Base-by-base conservation (phyloP, 2,797 vertebrate genomes). In the Jordanella pulchra region DNA sequence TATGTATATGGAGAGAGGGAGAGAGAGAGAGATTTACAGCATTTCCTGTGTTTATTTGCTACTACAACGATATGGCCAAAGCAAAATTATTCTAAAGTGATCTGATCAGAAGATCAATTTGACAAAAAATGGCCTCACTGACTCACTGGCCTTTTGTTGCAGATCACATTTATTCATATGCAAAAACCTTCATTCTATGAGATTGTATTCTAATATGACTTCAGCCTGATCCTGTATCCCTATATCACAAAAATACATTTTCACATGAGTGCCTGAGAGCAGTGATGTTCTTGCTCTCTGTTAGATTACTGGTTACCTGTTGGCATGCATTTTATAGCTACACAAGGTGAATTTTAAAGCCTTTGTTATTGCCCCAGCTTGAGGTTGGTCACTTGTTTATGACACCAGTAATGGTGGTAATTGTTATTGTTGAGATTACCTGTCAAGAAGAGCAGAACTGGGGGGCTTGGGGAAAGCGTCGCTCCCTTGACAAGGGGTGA, bases 361-460 rank as follows among this genome's bases (percentile, higher is more conserved):
- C 96, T 96, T 96, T 97, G 96, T 96, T 96, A 95, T 95, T 95
- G 96, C 95, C 93, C 93, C 91, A 95, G 95, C 95, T 96, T 93
- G 93, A 96, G 87, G 82, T 79, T 70, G 76, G 94, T 91, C 96
- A 96, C 97, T 97, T 97, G 97, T 97, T 98, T 98, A 98, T 98
- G 97, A 98, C 97, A 97, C 95, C 95, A 96, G 96, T 97, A 97
- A 99, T 97, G 95, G 95, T 93, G 94, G 96, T 99, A 97, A 99
- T 98, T 99, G 97, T 98, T 97, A 97, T 97, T 97, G 97, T 98
- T 97, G 96, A 98, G 98, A 99, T 99, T 98, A 97, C 97, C 97
- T 99, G 97, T 99, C 97, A 99, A 95, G 95, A 95, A 93, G 94
- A 77, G 56, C 78, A 50, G 73, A 73, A 80, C 58, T 39, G 25